Evolutionary conservation across 2,888 invertebrate genomes (phyloP), one percentile per base, ranked within the genome.

Genomic region (Spodoptera littoralis): DNA sequence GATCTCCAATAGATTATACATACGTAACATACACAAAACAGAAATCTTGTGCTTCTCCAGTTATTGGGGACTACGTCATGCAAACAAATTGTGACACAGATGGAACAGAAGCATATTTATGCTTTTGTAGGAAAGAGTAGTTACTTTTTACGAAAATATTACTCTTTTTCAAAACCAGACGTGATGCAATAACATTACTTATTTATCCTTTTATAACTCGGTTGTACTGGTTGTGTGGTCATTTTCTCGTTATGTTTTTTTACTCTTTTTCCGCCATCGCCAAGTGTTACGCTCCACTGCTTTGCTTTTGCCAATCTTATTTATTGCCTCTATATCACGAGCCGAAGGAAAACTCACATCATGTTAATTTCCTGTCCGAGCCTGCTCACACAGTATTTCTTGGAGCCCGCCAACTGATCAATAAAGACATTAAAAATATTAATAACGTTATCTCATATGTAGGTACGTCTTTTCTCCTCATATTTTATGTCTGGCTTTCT

Each of bases 311-410:
- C 87, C 90, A 90, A 92, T 93, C 89, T 90, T 92, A 92, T 93
- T 92, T 93, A 92, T 92, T 91, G 89, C 49, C 86, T 87, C 89
- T 86, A 55, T 80, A 78, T 90, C 84, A 90, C 86, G 84, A 84
- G 82, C 84, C 84, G 82, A 83, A 88, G 90, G 89, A 92, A 92
- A 92, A 88, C 88, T 90, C 86, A 84, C 86, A 86, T 90, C 91
- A 91, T 92, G 90, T 91, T 93, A 92, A 93, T 94, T 93, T 92
- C 92, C 93, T 92, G 93, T 90, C 80, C 75, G 82, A 78, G 78
- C 73, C 73, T 74, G 73, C 75, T 81, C 77, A 69, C 73, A 77
- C 73, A 73, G 77, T 82, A 81, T 86, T 83, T 85, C 65, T 60
- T 41, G 22, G 64, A 60, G 43, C 44, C 58, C 51, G 47, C 48